Conservation (phyloP, 23 tunicate genomes). For the Ascidia mentula region DNA sequence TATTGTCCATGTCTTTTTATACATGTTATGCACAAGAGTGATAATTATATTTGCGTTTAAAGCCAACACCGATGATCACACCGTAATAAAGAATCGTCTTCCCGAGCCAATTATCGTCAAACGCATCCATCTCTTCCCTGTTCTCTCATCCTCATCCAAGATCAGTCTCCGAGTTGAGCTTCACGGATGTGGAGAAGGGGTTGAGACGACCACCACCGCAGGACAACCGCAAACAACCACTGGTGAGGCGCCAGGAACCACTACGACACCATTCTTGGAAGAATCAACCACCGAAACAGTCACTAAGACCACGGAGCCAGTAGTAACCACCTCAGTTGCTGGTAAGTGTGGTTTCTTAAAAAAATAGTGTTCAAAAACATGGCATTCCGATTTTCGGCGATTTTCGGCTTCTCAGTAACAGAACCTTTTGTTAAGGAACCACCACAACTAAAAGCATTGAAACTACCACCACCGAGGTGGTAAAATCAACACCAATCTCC, state of each 20-base stretch:
- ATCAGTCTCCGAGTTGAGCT: constrained; percentile 69
- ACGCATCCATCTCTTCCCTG: constrained; percentile 47
- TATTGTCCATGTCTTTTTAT: too few relatives aligned
- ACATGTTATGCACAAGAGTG: too few relatives aligned
- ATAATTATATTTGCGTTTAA: too few relatives aligned
- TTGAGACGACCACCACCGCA: constrained; percentile 9
- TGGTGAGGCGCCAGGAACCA: background rate
- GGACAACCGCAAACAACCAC: constrained; percentile 5
- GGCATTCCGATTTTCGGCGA: background rate
- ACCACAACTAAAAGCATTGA: background rate
- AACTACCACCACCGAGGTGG: constrained; percentile 49
- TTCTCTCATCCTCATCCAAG: constrained; percentile 4
- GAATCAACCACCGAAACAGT: constrained; percentile 19
- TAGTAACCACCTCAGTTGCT: background rate
- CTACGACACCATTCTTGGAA: constrained; percentile 1
- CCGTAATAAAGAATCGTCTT: constrained; percentile 35
- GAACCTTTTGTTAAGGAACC: background rate
- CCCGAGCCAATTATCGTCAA: constrained; percentile 44
- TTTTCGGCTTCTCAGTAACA: too few relatives aligned
- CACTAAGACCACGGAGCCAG: constrained; percentile 11
- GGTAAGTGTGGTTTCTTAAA: background rate
- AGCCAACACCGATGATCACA: constrained; percentile 55
- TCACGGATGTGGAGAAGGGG: constrained; percentile 57
- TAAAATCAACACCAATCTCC: constrained; percentile 28
- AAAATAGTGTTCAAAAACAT: background rate